Evolutionary conservation across 30 jellyfish, hydroid and myxozoan species (phyloP).

Genomic region (Catostylus mosaicus): DNA sequence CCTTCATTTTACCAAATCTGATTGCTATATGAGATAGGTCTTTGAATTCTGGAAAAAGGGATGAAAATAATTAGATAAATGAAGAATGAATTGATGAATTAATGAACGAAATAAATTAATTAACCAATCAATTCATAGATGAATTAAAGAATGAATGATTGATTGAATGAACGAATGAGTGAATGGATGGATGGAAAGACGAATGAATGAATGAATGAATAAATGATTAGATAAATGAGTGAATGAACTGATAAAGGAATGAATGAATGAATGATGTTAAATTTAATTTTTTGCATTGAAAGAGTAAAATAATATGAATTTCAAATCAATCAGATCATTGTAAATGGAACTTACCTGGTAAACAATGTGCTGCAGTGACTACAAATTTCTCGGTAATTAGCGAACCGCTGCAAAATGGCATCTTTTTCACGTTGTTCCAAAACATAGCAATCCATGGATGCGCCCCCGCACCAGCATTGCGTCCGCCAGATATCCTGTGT

Average conservation of each 20-base stretch:
- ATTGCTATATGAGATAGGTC: constrained; percentile 9
- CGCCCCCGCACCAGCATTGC: constrained; percentile 77
- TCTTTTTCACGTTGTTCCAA: constrained; percentile 41
- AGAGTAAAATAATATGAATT: too few relatives aligned
- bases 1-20: constrained; percentile 48
- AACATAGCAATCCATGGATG: constrained; percentile 90
- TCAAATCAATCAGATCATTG: too few relatives aligned
- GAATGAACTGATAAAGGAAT: background rate
- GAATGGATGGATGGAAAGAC: too few relatives aligned
- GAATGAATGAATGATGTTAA: background rate
- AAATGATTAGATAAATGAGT: background rate
- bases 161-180: background rate
- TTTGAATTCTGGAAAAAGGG: background rate
- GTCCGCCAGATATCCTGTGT: constrained; percentile 69
- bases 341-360: constrained; percentile 50
- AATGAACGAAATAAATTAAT: background rate
- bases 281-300: too few relatives aligned
- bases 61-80: background rate
- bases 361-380: constrained; percentile 80
- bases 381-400: constrained; percentile 60
- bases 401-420: constrained; percentile 73
- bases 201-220: constrained; percentile 6
- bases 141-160: background rate
- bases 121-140: background rate
- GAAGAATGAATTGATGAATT: background rate